Percentiles rank a stretch among this genome's conserved stretches.
These are phyloP conservation scores for Xenus cinereus DNA, from an alignment of 2,113 vertebrate species.

Conservation along the genomic window DNA sequence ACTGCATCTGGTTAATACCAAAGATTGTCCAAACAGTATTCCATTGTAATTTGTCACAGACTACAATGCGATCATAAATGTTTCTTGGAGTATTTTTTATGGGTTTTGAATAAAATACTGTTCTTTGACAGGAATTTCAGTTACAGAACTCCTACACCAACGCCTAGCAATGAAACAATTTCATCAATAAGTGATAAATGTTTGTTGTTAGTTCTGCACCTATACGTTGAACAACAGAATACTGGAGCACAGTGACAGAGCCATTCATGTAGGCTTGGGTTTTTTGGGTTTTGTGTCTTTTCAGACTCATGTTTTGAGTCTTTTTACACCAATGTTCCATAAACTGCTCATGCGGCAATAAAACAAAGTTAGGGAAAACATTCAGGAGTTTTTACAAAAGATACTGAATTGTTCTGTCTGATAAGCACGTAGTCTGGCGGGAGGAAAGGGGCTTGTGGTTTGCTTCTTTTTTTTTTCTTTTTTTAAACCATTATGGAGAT, in stretches of 20 bases:
- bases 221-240: background rate
- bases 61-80: background rate
- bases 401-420: background rate
- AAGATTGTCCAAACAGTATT: background rate
- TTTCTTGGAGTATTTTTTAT: background rate
- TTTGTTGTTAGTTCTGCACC: background rate
- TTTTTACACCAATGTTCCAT: background rate
- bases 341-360: background rate
- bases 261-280: rapidly evolving
- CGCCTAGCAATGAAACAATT: background rate
- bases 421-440: background rate
- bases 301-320: background rate
- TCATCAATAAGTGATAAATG: background rate
- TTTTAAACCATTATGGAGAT: background rate
- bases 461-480: background rate
- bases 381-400: background rate
- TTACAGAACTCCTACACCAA: background rate
- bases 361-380: background rate
- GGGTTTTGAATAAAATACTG: background rate
- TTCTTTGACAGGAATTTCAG: background rate
- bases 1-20: conserved; percentile 2
- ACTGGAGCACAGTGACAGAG: background rate
- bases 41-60: background rate
- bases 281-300: background rate
- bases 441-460: background rate